Base-by-base conservation (phyloP, 2,113 vertebrate genomes). In the Tragelaphus strepsiceros region DNA sequence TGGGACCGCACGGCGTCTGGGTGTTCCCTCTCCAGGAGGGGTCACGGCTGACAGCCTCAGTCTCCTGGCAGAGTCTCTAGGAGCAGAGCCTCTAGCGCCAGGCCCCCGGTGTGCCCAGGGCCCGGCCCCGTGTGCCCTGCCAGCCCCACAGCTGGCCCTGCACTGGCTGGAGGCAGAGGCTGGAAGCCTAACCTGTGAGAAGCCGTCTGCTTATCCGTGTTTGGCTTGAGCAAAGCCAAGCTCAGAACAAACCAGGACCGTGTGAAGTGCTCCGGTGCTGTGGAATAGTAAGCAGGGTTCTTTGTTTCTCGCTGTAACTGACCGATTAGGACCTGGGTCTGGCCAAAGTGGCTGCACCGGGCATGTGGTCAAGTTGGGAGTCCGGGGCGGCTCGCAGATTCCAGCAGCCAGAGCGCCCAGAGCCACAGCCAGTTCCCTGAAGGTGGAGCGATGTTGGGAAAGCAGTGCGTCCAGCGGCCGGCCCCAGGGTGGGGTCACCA, bases 231-330 rank as follows among this genome's bases (percentile, higher is more conserved):
- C 10, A 0, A 90, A 94, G 71, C 67, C 77, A 46, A 89, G 8
- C 92, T 19, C 11, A 54, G 51, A 94, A 54, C 97, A 97, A 98
- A 98, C 97, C 97, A 96, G 96, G 96, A 92, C 96, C 82, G 95
- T 98, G 97, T 81, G 93, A 96, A 98, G 94, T 62, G 83, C 96
- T 88, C 35, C 58, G 81, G 0, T 92, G 82, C 97, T 98, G 96
- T 98, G 98, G 98, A 98, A 98, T 49, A 61, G 46, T 97, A 98
- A 96, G 64, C 96, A 21, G 59, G 97, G 97, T 59, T 78, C 80
- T 98, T 96, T 98, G 96, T 98, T 97, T 95, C 71, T 56, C 6
- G 15, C 56, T 9, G 10, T 95, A 84, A 61, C 93, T 35, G 0
- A 6, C 90, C 39, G 46, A 58, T 51, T 30, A 71, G 93, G 95